Percentiles rank a stretch among this genome's conserved stretches.
Evolutionary conservation across 2,113 vertebrate genomes (phyloP).

Genomic region (Enhydra lutris): DNA sequence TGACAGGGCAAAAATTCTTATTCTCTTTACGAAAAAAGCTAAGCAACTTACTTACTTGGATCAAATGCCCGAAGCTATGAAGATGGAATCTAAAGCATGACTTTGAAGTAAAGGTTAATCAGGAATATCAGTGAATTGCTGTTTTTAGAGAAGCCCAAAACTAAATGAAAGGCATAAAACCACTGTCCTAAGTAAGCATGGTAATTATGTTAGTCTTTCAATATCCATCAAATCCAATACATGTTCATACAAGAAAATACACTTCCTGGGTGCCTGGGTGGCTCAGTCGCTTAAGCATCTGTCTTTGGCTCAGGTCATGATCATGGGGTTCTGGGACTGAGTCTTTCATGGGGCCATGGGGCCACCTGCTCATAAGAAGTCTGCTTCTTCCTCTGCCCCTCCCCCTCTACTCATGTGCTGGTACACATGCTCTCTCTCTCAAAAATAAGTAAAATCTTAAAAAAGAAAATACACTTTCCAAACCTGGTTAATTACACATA

Average conservation of each 20-base stretch:
- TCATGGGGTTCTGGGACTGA: background rate
- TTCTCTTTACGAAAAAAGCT: background rate
- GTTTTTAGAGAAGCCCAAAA: background rate
- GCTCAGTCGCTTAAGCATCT: background rate
- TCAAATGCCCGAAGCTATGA: background rate
- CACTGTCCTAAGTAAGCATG: background rate
- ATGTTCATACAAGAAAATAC: background rate
- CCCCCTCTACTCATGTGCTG: too few species aligned
- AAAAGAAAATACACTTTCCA: background rate
- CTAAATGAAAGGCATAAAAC: background rate
- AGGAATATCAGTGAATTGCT: background rate
- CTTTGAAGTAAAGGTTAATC: background rate
- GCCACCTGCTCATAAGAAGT: background rate
- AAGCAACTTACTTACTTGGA: background rate
- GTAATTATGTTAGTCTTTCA: background rate
- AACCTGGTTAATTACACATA: constrained; percentile 3
- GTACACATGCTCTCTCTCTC: background rate
- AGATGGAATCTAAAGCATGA: background rate
- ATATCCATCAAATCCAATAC: background rate
- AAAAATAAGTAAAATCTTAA: background rate
- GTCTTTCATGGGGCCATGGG: background rate
- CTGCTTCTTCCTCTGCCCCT: background rate
- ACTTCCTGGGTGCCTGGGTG: background rate
- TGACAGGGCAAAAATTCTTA: background rate
- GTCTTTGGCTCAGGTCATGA: background rate